Percentiles rank a stretch among this genome's conserved stretches.
phyloP scores from a whole-genome alignment of 2,888 invertebrate genomes.

The Operophtera brumata region DNA sequence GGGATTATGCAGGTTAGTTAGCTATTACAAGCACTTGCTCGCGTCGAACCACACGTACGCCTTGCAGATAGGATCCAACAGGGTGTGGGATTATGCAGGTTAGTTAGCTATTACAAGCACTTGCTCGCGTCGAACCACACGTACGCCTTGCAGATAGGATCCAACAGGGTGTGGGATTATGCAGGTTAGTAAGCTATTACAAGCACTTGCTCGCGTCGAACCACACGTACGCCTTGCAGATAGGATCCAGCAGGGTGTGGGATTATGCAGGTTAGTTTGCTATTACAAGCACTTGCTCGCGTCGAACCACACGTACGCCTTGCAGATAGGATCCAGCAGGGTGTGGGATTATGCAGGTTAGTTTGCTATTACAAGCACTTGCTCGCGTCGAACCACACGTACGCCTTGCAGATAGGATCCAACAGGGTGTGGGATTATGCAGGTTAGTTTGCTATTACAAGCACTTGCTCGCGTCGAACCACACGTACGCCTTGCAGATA shows the following conservation, averaged over 20 bases:
- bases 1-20: too few species aligned
- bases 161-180: slow-evolving; percentile 99
- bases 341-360: slow-evolving; percentile 99
- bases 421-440: slow-evolving; percentile 99
- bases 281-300: slow-evolving; percentile 95
- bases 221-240: slow-evolving; percentile 98
- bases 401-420: slow-evolving; percentile 97
- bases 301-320: slow-evolving; percentile 97
- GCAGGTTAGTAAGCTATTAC: too few species aligned
- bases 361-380: too few species aligned
- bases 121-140: slow-evolving; percentile 97
- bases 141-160: slow-evolving; percentile 97
- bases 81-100: slow-evolving; percentile 99
- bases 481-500: slow-evolving; percentile 97
- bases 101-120: too few species aligned
- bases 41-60: slow-evolving; percentile 98
- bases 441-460: too few species aligned
- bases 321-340: slow-evolving; percentile 96
- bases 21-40: slow-evolving; percentile 95
- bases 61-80: slow-evolving; percentile 96
- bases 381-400: slow-evolving; percentile 97
- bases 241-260: slow-evolving; percentile 99
- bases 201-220: slow-evolving; percentile 97
- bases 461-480: slow-evolving; percentile 96
- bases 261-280: too few species aligned